phyloP scores from a whole-genome alignment of 2,888 invertebrate species.

The Phaedon cochleariae region DNA sequence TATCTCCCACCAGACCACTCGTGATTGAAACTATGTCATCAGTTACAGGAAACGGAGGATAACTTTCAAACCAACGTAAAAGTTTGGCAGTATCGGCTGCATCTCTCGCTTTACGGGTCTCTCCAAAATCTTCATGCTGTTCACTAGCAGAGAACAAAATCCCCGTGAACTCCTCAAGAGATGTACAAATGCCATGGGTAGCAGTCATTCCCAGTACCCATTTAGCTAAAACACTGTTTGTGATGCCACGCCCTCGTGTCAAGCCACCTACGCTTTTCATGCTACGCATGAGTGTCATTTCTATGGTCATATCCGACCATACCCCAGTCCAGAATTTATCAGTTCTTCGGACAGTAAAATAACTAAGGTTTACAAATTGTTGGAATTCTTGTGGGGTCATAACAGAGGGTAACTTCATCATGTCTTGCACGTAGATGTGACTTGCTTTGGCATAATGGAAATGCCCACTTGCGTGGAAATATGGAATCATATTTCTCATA shows the following conservation, averaged over 20 bases:
- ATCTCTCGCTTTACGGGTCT: slow-evolving; percentile 10
- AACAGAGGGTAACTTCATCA: slow-evolving; percentile 13
- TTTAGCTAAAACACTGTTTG: slow-evolving; percentile 12
- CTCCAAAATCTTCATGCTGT: slow-evolving; percentile 17
- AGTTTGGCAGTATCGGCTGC: slow-evolving; percentile 18
- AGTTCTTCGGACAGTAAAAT: slow-evolving; percentile 12
- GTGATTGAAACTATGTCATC: slow-evolving; percentile 13
- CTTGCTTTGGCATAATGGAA: slow-evolving; percentile 15
- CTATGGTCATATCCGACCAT: too few species aligned
- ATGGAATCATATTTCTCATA: slow-evolving; percentile 17
- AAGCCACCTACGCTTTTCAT: slow-evolving; percentile 14
- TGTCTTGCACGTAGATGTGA: slow-evolving; percentile 17
- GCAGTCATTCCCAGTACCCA: slow-evolving; percentile 10
- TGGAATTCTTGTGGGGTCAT: slow-evolving; percentile 15
- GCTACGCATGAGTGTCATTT: slow-evolving; percentile 8
- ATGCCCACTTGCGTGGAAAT: slow-evolving; percentile 18
- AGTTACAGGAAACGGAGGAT: slow-evolving; percentile 18
- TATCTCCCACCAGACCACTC: slow-evolving; percentile 18
- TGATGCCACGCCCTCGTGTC: slow-evolving; percentile 20
- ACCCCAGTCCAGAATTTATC: slow-evolving; percentile 14
- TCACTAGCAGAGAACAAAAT: slow-evolving; percentile 11
- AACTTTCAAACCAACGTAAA: slow-evolving; percentile 13
- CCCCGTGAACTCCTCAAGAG: slow-evolving; percentile 14
- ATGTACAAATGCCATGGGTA: slow-evolving; percentile 19
- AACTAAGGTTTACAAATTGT: slow-evolving; percentile 13